Percentiles rank a stretch among this genome's conserved stretches.
phyloP scores from a whole-genome alignment of 2,797 vertebrate species.

The Varecia variegata region DNA sequence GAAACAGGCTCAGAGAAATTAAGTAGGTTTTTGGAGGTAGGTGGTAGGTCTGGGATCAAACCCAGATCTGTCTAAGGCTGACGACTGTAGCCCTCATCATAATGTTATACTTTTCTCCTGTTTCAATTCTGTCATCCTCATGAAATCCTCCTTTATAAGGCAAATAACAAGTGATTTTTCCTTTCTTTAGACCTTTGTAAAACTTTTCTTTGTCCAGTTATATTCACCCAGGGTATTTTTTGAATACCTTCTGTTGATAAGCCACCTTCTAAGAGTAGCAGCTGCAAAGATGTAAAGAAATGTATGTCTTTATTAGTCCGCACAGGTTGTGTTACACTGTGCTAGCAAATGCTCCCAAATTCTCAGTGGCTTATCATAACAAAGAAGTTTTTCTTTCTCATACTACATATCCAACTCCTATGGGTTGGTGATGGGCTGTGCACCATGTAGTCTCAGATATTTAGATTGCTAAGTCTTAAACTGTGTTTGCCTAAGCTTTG shows the following conservation, averaged over 20 bases:
- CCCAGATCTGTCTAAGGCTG: not conserved
- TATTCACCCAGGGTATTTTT: not conserved
- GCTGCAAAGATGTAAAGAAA: not conserved
- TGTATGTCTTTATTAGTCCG: not conserved
- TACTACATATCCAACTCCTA: not conserved
- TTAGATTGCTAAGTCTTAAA: not conserved
- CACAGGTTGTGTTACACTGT: not conserved
- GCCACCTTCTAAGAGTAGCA: not conserved
- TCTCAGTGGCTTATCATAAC: not conserved
- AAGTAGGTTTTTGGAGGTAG: not conserved
- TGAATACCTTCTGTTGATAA: not conserved
- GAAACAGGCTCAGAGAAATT: not conserved
- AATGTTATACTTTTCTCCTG: not conserved
- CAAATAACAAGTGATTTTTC: not conserved
- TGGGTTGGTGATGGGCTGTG: not conserved
- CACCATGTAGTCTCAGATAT: not conserved
- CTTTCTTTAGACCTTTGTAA: not conserved
- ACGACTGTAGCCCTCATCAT: not conserved
- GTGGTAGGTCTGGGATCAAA: not conserved
- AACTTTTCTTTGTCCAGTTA: not conserved
- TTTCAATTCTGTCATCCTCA: not conserved
- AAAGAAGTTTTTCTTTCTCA: not conserved
- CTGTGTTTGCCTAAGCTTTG: not conserved
- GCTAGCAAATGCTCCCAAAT: not conserved
- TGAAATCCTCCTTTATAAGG: not conserved